Evolutionary conservation across 2,888 invertebrate species (phyloP).

Genomic region (Orthonychiurus folsomi): DNA sequence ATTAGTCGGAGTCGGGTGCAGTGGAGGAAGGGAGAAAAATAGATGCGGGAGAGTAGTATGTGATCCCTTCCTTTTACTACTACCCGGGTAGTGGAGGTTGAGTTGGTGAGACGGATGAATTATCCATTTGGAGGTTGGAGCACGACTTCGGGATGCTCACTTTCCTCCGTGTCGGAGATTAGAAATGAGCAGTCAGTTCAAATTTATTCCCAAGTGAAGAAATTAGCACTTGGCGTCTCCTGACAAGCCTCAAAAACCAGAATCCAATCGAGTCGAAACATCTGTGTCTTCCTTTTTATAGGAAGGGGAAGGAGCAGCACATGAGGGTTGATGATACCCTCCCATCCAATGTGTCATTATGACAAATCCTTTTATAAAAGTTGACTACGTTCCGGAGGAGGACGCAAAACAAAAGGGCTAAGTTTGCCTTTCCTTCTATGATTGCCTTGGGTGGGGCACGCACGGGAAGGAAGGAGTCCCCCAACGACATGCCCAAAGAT

Average conservation of each 20-base stretch:
- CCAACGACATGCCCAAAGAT: conserved; percentile 27
- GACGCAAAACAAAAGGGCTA: too few species aligned
- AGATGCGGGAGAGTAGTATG: too few species aligned
- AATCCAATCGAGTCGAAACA: conserved; percentile 8
- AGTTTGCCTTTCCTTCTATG: not conserved
- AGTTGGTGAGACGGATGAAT: not conserved
- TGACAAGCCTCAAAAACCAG: conserved; percentile 5
- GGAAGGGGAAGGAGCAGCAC: too few species aligned
- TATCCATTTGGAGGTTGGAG: not conserved
- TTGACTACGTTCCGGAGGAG: too few species aligned
- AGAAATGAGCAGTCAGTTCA: conserved; percentile 34
- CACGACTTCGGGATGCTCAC: not conserved
- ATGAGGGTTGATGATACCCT: conserved; percentile 17
- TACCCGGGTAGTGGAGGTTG: conserved; percentile 13
- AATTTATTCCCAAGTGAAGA: conserved; percentile 31
- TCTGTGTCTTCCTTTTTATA: conserved; percentile 7
- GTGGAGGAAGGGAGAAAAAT: too few species aligned
- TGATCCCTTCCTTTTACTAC: too few species aligned
- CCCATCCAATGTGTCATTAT: conserved; percentile 28
- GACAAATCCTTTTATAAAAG: conserved; percentile 36
- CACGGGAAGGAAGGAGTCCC: not conserved
- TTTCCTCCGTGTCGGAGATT: conserved; percentile 16
- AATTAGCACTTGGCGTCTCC: conserved; percentile 27
- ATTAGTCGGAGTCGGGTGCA: too few species aligned
- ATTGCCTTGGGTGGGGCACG: not conserved